Base-by-base conservation (phyloP, 2,797 vertebrate genomes). In the Anabacerthia variegaticeps region DNA sequence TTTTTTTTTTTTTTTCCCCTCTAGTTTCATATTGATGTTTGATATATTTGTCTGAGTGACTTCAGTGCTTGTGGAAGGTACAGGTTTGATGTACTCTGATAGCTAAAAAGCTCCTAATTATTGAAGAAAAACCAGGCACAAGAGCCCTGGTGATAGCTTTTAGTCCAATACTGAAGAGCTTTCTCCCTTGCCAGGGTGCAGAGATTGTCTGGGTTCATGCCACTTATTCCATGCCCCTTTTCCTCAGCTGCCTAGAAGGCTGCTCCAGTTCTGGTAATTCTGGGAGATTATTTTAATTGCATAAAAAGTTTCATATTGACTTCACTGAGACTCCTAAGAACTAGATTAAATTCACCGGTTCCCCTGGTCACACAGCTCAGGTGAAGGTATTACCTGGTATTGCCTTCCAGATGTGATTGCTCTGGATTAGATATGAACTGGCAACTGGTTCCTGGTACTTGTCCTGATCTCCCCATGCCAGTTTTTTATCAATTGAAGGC, bases 21-120 rank as follows among this genome's bases (percentile, higher is more conserved):
- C 51, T 78, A 81, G 41, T 92, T 95, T 92, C 67, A 82, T 28
- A 82, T 11, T 85, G 83, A 73, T 92, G 46, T 66, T 93, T 88
- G 39, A 49, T 89, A 19, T 63, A 18, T 85, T 88, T 88, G 72
- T 91, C 62, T 83, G 55, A 88, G 79, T 68, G 72, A 85, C 73
- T 86, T 86, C 24, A 27, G 59, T 61, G 55, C 48, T 77, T 63
- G 55, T 67, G 54, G 46, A 89, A 85, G 22, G 88, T 27, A 74
- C 27, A 75, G 75, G 41, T 65, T 85, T 89, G 74, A 85, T 6
- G n/a, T 65, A 54, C 20, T 89, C n/a, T 69, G 52, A 72, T 30
- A 49, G 84, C 30, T 89, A 82, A 95, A 95, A 92, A 86, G 71
- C 75, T 90, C 62, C 66, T 85, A 93, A 89, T 89, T 96, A 83